These are phyloP conservation scores for Papilio protenor DNA, from an alignment of 2,888 invertebrate species.

Conservation along the genomic window DNA sequence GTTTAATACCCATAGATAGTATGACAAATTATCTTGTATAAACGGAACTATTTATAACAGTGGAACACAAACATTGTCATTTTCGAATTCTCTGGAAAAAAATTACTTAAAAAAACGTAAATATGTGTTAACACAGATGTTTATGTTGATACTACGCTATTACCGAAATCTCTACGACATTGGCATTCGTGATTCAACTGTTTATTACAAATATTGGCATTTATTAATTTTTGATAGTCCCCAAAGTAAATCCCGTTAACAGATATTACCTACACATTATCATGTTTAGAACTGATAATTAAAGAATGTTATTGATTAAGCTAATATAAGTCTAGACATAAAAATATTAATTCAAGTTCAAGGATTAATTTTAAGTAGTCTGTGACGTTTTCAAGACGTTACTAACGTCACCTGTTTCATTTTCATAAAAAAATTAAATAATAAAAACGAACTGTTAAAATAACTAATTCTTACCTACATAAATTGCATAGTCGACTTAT, in stretches of 20 bases:
- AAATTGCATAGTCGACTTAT: background rate
- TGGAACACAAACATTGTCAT: no score
- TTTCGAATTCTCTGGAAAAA: no score
- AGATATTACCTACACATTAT: background rate
- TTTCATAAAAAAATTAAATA: background rate
- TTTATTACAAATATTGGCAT: background rate
- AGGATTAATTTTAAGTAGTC: background rate
- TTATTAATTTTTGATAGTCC: background rate
- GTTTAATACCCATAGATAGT: no score
- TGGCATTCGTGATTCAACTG: background rate
- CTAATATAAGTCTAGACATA: constrained; percentile 4
- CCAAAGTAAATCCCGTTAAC: background rate
- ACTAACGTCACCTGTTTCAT: background rate
- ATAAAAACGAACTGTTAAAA: background rate
- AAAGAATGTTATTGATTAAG: constrained; percentile 27
- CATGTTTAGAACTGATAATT: constrained; percentile 13
- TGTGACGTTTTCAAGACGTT: background rate
- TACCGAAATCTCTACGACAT: background rate
- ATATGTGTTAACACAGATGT: background rate
- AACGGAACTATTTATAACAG: no score
- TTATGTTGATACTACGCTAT: background rate
- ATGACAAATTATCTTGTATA: no score
- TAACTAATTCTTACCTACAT: background rate
- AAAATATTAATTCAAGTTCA: constrained; percentile 1
- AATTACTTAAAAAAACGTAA: no score